Percentiles rank a stretch among this genome's conserved stretches.
phyloP scores from a whole-genome alignment of 2,888 invertebrate species.

The Ormyrus rosae region DNA sequence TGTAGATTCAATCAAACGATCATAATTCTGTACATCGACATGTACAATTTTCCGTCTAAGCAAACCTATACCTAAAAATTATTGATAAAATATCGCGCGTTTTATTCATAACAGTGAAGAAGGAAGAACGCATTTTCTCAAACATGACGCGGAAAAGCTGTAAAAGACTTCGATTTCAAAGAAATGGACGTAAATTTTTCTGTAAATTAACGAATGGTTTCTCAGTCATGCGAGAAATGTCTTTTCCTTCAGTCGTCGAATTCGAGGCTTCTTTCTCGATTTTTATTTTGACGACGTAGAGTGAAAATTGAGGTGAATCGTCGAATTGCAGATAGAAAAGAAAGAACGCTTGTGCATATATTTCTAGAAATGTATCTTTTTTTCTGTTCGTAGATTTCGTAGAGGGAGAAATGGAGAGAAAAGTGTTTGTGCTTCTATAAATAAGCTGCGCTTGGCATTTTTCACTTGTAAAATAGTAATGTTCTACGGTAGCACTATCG shows the following conservation, averaged over 20 bases:
- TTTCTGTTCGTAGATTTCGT: conserved; percentile 12
- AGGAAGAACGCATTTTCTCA: too few species aligned
- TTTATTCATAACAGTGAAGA: too few species aligned
- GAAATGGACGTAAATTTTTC: too few species aligned
- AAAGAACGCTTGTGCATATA: conserved; percentile 15
- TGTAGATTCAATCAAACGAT: too few species aligned
- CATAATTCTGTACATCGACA: too few species aligned
- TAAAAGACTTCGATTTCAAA: too few species aligned
- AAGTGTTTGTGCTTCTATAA: conserved; percentile 50
- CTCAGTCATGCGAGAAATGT: neutral
- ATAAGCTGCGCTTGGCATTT: conserved; percentile 48
- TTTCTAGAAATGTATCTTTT: conserved; percentile 41
- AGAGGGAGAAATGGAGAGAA: conserved; percentile 4
- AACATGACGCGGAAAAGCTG: too few species aligned
- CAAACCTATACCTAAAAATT: too few species aligned
- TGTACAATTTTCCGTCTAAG: too few species aligned
- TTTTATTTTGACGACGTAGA: conserved; percentile 17
- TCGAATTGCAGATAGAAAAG: conserved; percentile 25
- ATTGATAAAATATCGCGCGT: too few species aligned
- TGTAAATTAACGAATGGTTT: too few species aligned
- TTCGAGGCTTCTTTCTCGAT: conserved; percentile 21
- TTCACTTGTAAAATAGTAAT: conserved; percentile 53
- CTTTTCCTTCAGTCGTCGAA: conserved; percentile 15
- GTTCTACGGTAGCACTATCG: conserved; percentile 21
- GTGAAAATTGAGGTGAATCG: conserved; percentile 46